These are phyloP conservation scores for Drosophila rufa DNA, from an alignment of 1,140 invertebrate species.

Conservation along the genomic window DNA sequence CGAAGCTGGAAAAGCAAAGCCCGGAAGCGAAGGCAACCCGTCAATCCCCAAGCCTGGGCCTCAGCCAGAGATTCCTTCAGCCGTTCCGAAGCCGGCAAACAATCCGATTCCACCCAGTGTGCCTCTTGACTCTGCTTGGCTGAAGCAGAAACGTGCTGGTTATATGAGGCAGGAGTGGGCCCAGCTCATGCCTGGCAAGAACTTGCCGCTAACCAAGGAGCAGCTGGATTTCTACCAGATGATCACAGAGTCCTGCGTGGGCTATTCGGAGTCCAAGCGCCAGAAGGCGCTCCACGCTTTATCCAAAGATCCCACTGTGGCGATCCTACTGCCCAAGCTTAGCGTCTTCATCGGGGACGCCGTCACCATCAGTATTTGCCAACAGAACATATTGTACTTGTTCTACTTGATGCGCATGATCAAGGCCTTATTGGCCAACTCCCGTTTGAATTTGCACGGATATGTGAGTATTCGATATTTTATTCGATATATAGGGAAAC, in stretches of 20 bases:
- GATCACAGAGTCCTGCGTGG: slow-evolving; percentile 28
- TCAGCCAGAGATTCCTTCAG: too few relatives aligned
- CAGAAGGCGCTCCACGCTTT: slow-evolving; percentile 15
- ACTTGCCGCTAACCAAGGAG: slow-evolving; percentile 33
- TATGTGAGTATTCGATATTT: slow-evolving; percentile 39
- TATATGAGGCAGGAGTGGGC: slow-evolving; percentile 33
- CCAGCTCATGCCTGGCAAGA: slow-evolving; percentile 17
- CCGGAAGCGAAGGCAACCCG: too few relatives aligned
- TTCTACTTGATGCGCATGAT: slow-evolving; percentile 57
- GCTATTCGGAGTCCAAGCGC: slow-evolving; percentile 5
- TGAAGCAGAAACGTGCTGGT: slow-evolving; percentile 22
- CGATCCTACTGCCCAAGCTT: slow-evolving; percentile 30
- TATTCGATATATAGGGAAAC: too few relatives aligned
- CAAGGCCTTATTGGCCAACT: slow-evolving; percentile 29
- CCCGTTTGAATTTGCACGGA: slow-evolving; percentile 14
- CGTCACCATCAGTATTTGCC: not conserved
- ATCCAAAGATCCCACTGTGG: slow-evolving; percentile 28
- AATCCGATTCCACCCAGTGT: too few relatives aligned
- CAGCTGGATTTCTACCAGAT: slow-evolving; percentile 33
- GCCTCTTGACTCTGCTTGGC: not conserved
- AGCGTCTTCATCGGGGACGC: slow-evolving; percentile 31
- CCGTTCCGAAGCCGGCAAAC: too few relatives aligned
- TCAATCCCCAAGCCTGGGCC: not conserved
- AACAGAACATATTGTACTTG: slow-evolving; percentile 21
- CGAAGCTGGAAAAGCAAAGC: too few relatives aligned